Evolutionary conservation across 2,888 invertebrate genomes (phyloP), one percentile per base, ranked within the genome.

Genomic region (Drosophila dives): DNA sequence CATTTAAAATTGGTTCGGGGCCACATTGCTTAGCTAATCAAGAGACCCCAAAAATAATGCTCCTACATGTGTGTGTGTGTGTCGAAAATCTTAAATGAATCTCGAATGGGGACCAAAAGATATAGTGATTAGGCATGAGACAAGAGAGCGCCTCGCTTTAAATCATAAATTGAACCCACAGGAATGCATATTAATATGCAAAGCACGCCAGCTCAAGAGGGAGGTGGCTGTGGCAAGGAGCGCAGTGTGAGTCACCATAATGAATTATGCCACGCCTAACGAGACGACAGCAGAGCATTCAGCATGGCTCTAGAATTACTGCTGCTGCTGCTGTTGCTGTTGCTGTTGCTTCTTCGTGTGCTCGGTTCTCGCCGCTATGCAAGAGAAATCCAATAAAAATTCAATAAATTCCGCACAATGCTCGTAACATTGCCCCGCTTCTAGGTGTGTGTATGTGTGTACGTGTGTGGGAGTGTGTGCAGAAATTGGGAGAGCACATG

Each of bases 211-310:
- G 32, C 12, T 48, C 29, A 32, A n/a, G 36, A 20, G 53, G 33
- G 58, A 23, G 59, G 50, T 32, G 20, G 20, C 42, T 33, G 36
- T 10, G 8, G 53, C 48, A 45, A 15, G 17, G 56, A n/a, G 51
- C 32, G 38, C 42, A 56, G 60, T 50, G 70, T 78, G 77, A 88
- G 89, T 83, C 75, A 77, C 80, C 89, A 90, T 90, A 90, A 85
- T 85, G 85, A 85, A 85, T 90, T 85, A 90, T 90, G 90, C 90
- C 90, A 88, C 85, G 85, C 90, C 85, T 86, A 85, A 83, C 86
- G 86, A 88, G 80, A 69, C 71, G 68, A 71, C 71, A 71, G 64
- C 72, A 70, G 67, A 90, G 86, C 83, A 84, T 86, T 77, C 88
- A 85, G 71, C 86, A 23, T 69, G 79, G 79, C 67, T 77, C 73